Evolutionary conservation across 2,113 vertebrate species (phyloP).

Genomic region (Sorex araneus): DNA sequence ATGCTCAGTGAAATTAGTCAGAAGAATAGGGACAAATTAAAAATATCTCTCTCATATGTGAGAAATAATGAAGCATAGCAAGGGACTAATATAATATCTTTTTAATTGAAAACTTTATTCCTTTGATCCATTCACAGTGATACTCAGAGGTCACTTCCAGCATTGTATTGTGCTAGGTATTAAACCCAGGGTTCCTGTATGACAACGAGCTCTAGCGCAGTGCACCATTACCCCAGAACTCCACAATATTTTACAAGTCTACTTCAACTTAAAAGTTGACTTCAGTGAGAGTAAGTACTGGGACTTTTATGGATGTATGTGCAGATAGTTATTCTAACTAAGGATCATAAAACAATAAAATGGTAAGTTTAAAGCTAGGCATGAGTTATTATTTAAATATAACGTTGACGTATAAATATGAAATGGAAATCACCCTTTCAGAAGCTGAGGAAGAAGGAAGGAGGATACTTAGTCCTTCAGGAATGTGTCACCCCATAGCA

Average conservation of each 20-base stretch:
- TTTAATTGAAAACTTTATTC: too few relatives aligned
- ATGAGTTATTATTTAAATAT: conserved; percentile 58
- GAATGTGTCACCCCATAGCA: neutral
- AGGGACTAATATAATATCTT: too few relatives aligned
- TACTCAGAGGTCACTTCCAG: too few relatives aligned
- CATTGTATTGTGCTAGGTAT: too few relatives aligned
- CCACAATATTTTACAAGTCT: neutral
- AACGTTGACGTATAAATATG: neutral
- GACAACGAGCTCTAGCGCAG: too few relatives aligned
- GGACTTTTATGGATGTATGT: conserved; percentile 33
- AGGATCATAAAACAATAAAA: conserved; percentile 65
- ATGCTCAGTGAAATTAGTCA: too few relatives aligned
- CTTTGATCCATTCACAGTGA: too few relatives aligned
- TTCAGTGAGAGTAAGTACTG: conserved; percentile 22
- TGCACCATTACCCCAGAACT: too few relatives aligned
- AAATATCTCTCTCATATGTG: too few relatives aligned
- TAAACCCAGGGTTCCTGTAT: too few relatives aligned
- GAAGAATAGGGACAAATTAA: too few relatives aligned
- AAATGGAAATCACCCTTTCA: conserved; percentile 22
- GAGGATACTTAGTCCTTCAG: conserved; percentile 28
- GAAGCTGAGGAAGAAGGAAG: neutral
- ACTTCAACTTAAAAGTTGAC: conserved; percentile 42
- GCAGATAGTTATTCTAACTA: conserved; percentile 55
- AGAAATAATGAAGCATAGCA: too few relatives aligned
- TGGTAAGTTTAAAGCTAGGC: conserved; percentile 39